phyloP scores from a whole-genome alignment of 2,888 invertebrate species.

The Heliconius ethilla region DNA sequence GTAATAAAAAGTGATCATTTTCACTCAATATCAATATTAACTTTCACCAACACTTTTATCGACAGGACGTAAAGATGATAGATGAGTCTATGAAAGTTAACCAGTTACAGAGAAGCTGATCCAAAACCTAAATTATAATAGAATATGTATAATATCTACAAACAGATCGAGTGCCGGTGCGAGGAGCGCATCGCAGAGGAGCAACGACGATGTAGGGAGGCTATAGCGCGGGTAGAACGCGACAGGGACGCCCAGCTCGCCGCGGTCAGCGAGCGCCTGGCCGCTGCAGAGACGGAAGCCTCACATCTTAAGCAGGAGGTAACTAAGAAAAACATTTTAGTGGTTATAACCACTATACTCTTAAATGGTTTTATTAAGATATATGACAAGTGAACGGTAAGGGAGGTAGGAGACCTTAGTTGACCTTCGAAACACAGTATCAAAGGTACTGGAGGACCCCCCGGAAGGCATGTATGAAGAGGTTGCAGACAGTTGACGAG shows the following conservation, averaged over 20 bases:
- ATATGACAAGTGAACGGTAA: no score
- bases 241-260: conserved; percentile 84
- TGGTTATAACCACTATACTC: no score
- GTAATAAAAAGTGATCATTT: not conserved
- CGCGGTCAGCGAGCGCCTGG: conserved; percentile 70
- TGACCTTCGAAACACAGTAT: no score
- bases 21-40: not conserved
- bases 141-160: not conserved
- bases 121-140: no score
- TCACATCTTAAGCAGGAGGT: conserved; percentile 81
- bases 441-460: no score
- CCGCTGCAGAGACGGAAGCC: conserved; percentile 77
- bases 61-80: not conserved
- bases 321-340: not conserved
- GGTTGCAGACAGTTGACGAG: no score
- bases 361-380: no score
- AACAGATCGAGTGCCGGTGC: conserved; percentile 87
- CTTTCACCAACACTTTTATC: not conserved
- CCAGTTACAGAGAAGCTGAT: no score
- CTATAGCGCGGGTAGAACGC: conserved; percentile 90
- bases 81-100: conserved; percentile 16
- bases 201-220: conserved; percentile 91
- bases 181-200: conserved; percentile 90
- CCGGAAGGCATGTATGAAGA: no score
- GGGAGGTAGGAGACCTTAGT: no score